Base-by-base conservation (phyloP, 2,113 vertebrate genomes). In the Prunella himalayana region DNA sequence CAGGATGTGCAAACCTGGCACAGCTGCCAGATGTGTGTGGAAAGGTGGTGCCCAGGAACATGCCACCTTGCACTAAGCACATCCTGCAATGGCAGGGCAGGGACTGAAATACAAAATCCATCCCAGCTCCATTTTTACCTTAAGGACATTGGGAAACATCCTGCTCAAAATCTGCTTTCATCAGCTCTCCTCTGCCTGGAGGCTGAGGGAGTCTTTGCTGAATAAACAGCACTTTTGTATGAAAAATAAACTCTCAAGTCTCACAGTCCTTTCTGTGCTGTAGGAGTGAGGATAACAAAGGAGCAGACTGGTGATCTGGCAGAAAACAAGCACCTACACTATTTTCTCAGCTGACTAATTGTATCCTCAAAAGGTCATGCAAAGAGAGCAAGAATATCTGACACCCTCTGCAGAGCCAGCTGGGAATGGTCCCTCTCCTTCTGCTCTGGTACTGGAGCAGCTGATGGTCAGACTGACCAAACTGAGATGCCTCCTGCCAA, bases 201-300 rank as follows among this genome's bases (percentile, higher is more conserved):
- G 87, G 73, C 66, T 64, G 70, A 92, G 37, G 44, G 76, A 94
- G 53, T 42, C 81, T 89, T 53, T 92, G 88, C 81, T 84, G 91
- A 82, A 94, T 53, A 94, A 95, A 89, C 83, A 94, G 54, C 75
- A 69, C 78, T 91, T 94, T 13, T 44, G 24, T 82, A 70, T 68
- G 63, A 88, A 90, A 90, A 88, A 93, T 57, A 93, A 94, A 92
- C 66, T 69, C 87, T 37, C 2, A 61, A 79, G 69, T 27, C 94
- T 80, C 44, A 82, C 77, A 95, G 59, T 66, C 27, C 28, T 31
- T 84, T 92, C 20, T 72, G 61, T 63, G 47, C 56, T 50, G 83
- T 18, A 73, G 84, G 80, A 56, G 76, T 21, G 71, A 85, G 50
- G 41, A 88, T 79, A 91, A 88, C 53, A 71, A 88, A 95, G 82